A percentile compares a stretch with the other conserved stretches of the same genome.
phyloP scores from a whole-genome alignment of 23 tunicate genomes.

The Styela clava region DNA sequence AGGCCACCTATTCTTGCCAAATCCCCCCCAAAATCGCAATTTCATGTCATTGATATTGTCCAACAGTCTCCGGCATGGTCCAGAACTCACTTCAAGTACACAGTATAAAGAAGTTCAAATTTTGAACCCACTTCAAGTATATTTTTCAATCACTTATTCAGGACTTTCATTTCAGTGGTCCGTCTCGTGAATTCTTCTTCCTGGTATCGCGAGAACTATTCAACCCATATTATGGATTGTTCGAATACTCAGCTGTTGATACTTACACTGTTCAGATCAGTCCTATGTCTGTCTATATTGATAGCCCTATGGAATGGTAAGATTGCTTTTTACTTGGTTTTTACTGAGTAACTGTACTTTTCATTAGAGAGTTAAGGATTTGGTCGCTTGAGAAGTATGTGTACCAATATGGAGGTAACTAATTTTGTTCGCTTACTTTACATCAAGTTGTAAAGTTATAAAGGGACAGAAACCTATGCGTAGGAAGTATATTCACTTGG shows the following conservation, averaged over 20 bases:
- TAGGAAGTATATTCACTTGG: neutral
- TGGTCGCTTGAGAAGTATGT: neutral
- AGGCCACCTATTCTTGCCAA: too few relatives aligned
- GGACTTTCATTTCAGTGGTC: slow-evolving; percentile 60
- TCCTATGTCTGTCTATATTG: slow-evolving; percentile 76
- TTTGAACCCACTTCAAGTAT: too few relatives aligned
- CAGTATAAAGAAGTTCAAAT: too few relatives aligned
- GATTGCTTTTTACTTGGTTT: neutral
- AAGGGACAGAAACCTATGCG: neutral
- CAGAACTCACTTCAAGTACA: too few relatives aligned
- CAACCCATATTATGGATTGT: slow-evolving; percentile 96
- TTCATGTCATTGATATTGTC: too few relatives aligned
- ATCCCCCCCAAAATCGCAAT: too few relatives aligned
- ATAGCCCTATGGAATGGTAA: slow-evolving; percentile 73
- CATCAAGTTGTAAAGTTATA: neutral
- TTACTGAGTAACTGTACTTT: too few relatives aligned
- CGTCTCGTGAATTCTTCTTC: slow-evolving; percentile 96
- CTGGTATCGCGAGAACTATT: slow-evolving; percentile 83
- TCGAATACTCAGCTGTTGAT: slow-evolving; percentile 97
- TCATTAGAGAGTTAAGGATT: neutral
- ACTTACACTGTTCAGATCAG: slow-evolving; percentile 98
- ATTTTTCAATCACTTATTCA: too few relatives aligned
- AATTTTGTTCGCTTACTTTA: too few relatives aligned
- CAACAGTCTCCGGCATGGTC: too few relatives aligned
- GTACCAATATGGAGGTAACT: too few relatives aligned